Evolutionary conservation across 1,140 invertebrate genomes (phyloP), one percentile per base, ranked within the genome.

Genomic region (Trichonephila clavipes): DNA sequence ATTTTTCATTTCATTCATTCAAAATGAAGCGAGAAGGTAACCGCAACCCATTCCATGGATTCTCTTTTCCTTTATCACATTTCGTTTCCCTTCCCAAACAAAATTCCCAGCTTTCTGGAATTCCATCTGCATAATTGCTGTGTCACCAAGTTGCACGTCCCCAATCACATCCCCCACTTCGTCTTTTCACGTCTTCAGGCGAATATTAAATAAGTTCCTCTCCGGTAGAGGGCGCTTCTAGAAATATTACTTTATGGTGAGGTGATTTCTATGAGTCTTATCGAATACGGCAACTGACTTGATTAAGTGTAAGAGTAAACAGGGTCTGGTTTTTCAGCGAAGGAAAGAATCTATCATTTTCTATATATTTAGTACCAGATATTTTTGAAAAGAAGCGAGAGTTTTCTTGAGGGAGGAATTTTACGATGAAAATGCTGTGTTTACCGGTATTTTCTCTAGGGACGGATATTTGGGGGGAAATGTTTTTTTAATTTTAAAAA

Each of bases 121-220:
- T 88, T 88, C 58, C 86, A 88, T 88, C 86, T 88, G 86, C 86
- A 88, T 88, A 88, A 88, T 88, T 88, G 62, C 86, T 66, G 62
- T 88, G 86, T 88, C 86, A 62, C 62, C 62, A 40, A 24, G 51
- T 85, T 59, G 58, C 83, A 77, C 28, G 19, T 19, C 28, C 24
- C 69, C 28, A 5, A 2, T n/a, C 40, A 21, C 19, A 19, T 21
- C 85, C 59, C 51, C 61, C 19, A 10, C 59, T 16, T 77, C 34
- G 0, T 28, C 12, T 44, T 28, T 72, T 77, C 64, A 24, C 40
- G 34, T 89, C 88, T 66, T 34, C 69, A 10, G 16, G 28, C 24
- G 66, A 89, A 72, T 89, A 89, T 89, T 89, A 89, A 89, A 89
- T 89, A 89, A 89, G 88, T 40, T 77, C 64, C 4, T 18, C 61